Base-by-base conservation (phyloP, 2,113 vertebrate species). In the Anser brachyrhynchus region DNA sequence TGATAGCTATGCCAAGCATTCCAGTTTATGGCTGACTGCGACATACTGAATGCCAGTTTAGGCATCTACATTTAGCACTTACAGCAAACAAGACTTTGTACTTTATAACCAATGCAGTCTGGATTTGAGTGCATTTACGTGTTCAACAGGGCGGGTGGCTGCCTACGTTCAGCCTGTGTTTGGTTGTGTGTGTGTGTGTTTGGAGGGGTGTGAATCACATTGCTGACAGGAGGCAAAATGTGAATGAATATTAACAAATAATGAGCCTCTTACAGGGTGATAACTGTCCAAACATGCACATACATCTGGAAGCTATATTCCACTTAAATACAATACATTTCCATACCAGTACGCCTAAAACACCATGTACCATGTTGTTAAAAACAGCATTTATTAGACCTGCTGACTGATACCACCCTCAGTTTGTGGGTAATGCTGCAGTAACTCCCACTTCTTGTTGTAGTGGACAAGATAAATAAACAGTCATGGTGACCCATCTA, bases 381-480 rank as follows among this genome's bases (percentile, higher is more conserved):
- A 51, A 81, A 72, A 19, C 6, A 49, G 10, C 19, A 7, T 74
- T 79, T 83, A 31, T 69, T 62, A 67, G 8, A 69, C 23, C 22
- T 65, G 39, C 16, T 31, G 49, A 13, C 22, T 39, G 55, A 25
- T 6, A 6, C 26, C 29, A 29, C 17, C 15, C 10, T 58, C 29
- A 10, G 2, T 28, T 37, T 25, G 57, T 26, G 37, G 37, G 5
- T 15, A 17, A 17, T 9, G 26, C 44, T 61, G n/a, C 39, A 43
- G 19, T 31, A 54, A 20, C 11, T 44, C 17, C 17, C 17, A n/a
- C 66, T 49, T 41, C 23, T 26, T 43, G 23, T 20, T 28, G 20
- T 44, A 31, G 33, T 0, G 3, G 31, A 5, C 17, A 41, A 9
- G 1, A 3, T 54, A 29, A 28, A 11, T 20, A 21, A 82, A 9